Evolutionary conservation across 2,113 vertebrate species (phyloP), one percentile per base, ranked within the genome.

Genomic region (Catharus fuscescens): DNA sequence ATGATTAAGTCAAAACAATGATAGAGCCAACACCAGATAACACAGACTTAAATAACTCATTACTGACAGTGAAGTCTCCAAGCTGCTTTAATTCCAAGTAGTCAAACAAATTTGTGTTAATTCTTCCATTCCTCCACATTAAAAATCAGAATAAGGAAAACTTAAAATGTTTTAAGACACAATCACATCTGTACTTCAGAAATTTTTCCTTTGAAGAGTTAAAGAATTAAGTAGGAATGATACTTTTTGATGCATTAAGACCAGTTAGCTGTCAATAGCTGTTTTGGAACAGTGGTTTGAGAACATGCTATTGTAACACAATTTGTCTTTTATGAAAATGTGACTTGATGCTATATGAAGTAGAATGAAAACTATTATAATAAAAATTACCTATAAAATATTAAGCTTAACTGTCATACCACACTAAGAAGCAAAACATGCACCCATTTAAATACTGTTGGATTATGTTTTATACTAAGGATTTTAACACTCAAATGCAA

Each of bases 341-440:
- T 57, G 32, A 76, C 85, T 62, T 38, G 38, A 61, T 88, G 54
- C 38, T 70, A 29, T 16, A 86, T 16, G 29, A 97, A 93, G 32
- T 16, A 81, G 28, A 66, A 94, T 62, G 24, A 87, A 85, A 84
- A 85, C n/a, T 12, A 65, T 70, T 87, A 72, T 50, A 87, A 90
- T 40, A 21, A 74, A 90, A 95, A 95, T 56, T 8, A 59, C n/a
- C 78, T 67, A 52, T 53, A 24, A 94, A 95, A 92, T 80, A 93
- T 29, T 78, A 92, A 80, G 50, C 45, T 76, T 64, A 80, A 85
- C 36, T 88, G 70, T 54, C 61, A 91, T 1, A 74, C 38, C 57
- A 84, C 47, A 60, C 25, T 54, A 82, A 67, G 80, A 86, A 86
- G 62, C 57, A 90, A 95, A 95, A 69, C 69, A 70, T 57, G 26